Conservation (phyloP, 2,113 vertebrate species). For the Nibea coibor region DNA sequence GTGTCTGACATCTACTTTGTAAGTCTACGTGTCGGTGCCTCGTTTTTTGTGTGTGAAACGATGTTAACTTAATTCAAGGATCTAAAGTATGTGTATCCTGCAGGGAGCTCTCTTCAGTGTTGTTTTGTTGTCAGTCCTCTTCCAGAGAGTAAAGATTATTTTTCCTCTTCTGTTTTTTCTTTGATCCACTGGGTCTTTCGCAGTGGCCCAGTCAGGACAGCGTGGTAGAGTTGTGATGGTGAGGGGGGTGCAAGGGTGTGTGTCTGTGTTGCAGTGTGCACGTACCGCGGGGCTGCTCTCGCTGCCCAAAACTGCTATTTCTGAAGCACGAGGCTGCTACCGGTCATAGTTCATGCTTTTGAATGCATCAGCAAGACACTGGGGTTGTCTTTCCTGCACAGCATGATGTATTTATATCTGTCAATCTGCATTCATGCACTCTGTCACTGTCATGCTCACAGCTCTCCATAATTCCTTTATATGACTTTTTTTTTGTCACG, state of each 20-base stretch:
- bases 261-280: conserved; percentile 52
- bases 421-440: conserved; percentile 74
- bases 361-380: conserved; percentile 31
- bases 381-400: conserved; percentile 39
- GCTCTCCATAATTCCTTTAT: not conserved
- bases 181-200: conserved; percentile 63
- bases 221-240: conserved; percentile 84
- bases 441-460: conserved; percentile 57
- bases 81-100: not conserved
- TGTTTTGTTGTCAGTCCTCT: not conserved
- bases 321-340: conserved; percentile 44
- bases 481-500: not conserved
- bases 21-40: conserved; percentile 79
- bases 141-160: conserved; percentile 30
- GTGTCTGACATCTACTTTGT: conserved; percentile 98
- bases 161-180: conserved; percentile 39
- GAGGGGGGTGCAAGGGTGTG: conserved; percentile 44
- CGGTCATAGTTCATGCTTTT: conserved; percentile 42
- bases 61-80: not conserved
- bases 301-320: conserved; percentile 37
- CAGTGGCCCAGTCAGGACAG: conserved; percentile 83
- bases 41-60: not conserved
- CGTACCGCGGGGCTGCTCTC: conserved; percentile 26
- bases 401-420: conserved; percentile 60
- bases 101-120: not conserved